A percentile compares a stretch with the other conserved stretches of the same genome.
Conservation (phyloP, 1,140 invertebrate genomes). For the Papilio xuthus region DNA sequence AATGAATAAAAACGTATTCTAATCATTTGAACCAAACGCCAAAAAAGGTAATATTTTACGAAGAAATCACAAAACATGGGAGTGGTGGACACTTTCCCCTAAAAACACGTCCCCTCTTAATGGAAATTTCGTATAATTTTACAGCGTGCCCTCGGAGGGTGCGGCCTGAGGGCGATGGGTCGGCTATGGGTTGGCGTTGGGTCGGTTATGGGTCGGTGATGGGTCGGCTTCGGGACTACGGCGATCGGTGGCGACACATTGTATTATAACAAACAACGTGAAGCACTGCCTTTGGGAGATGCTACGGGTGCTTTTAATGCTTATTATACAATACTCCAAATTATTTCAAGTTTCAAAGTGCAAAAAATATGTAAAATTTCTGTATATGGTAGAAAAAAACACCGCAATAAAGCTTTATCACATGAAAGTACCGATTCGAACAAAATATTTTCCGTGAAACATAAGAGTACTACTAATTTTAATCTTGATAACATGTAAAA, state of each 20-base stretch:
- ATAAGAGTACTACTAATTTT: not conserved
- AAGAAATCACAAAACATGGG: conserved; percentile 36
- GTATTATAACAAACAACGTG: conserved; percentile 15
- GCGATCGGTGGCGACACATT: conserved; percentile 42
- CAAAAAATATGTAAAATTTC: not conserved
- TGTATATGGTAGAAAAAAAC: no score
- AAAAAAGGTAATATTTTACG: conserved; percentile 6
- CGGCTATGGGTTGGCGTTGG: conserved; percentile 43
- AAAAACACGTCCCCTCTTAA: conserved; percentile 43
- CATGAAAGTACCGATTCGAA: not conserved
- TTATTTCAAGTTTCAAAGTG: not conserved
- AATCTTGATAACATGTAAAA: not conserved
- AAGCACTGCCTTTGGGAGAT: not conserved
- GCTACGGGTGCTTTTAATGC: not conserved
- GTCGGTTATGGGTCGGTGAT: conserved; percentile 42
- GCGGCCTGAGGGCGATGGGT: conserved; percentile 46
- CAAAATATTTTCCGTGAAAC: not conserved
- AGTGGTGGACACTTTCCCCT: conserved; percentile 37
- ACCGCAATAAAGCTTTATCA: no score
- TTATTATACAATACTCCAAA: not conserved
- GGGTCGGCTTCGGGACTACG: no score
- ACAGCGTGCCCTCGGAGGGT: conserved; percentile 47
- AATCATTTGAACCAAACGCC: not conserved
- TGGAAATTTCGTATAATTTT: conserved; percentile 56
- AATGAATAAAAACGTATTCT: not conserved